Conservation (phyloP, 2,888 invertebrate genomes). For the Hololepta plana region DNA sequence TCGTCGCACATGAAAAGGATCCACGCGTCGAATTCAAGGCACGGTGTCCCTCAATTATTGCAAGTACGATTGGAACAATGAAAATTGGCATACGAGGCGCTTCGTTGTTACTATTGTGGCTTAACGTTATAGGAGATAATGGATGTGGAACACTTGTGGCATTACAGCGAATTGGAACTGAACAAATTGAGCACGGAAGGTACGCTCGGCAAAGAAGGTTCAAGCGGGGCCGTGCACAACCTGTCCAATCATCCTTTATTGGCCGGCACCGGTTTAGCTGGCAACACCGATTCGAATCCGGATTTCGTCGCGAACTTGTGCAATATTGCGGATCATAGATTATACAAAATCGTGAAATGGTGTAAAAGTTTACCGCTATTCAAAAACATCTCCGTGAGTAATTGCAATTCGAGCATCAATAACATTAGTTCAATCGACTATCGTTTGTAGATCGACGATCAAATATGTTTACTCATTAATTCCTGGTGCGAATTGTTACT, state of each 20-base stretch:
- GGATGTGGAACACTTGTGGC: constrained; percentile 92
- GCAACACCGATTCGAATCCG: constrained; percentile 45
- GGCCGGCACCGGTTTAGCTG: constrained; percentile 33
- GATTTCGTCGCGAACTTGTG: constrained; percentile 80
- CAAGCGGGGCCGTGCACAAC: constrained; percentile 25
- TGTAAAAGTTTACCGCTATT: constrained; percentile 93
- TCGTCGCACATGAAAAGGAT: constrained; percentile 20
- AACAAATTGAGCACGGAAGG: constrained; percentile 37
- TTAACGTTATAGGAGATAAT: constrained; percentile 59
- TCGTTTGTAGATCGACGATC: constrained; percentile 76
- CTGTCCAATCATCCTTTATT: constrained; percentile 34
- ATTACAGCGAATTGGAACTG: constrained; percentile 73
- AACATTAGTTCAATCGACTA: constrained; percentile 4
- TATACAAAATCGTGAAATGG: constrained; percentile 97
- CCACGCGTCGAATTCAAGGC: constrained; percentile 11
- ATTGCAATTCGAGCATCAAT: neutral
- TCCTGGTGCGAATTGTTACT: constrained; percentile 91
- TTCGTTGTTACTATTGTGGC: neutral
- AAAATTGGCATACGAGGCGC: no score
- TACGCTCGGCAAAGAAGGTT: constrained; percentile 22
- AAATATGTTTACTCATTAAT: constrained; percentile 89
- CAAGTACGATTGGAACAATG: constrained; percentile 32
- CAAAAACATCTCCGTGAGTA: constrained; percentile 78
- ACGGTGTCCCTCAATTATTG: constrained; percentile 44
- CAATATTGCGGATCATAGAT: constrained; percentile 85